phyloP scores from a whole-genome alignment of 1,140 invertebrate genomes.

The Drosophila melanogaster region Release_6_plus_ISO1_MT NC_004354.4:18862001-18862500 shows the following conservation, averaged over 20 bases:
- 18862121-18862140: not conserved
- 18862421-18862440: conserved; percentile 3
- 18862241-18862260: conserved; percentile 22
- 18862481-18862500: conserved; percentile 39
- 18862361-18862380: conserved; percentile 71
- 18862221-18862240: conserved; percentile 15
- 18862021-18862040: conserved; percentile 19
- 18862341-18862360: conserved; percentile 30
- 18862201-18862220: conserved; percentile 2
- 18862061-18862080: not conserved
- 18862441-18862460: not conserved
- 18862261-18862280: not conserved
- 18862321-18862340: not conserved
- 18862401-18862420: conserved; percentile 55
- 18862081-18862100: not conserved
- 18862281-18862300: conserved; percentile 15
- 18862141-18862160: too few relatives aligned
- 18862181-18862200: not conserved
- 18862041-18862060: not conserved
- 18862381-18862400: conserved; percentile 55
- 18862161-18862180: too few relatives aligned
- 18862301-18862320: conserved; percentile 5
- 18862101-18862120: not conserved
- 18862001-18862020: not conserved
- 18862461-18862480: too few relatives aligned